Conservation (phyloP, 2,888 invertebrate genomes). For the Sturmia bella region DNA sequence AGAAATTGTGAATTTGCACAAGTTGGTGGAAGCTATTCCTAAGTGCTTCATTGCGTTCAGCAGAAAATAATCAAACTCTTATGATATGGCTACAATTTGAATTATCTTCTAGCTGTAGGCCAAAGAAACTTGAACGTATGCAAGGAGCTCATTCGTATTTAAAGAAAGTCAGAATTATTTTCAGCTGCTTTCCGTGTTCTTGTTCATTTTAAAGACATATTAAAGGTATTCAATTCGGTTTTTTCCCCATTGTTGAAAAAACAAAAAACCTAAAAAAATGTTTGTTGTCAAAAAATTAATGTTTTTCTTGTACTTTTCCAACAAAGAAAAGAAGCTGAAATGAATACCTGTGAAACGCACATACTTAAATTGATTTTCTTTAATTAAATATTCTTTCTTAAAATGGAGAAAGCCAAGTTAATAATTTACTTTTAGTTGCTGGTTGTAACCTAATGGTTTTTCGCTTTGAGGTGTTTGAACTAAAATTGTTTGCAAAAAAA, state of each 20-base stretch:
- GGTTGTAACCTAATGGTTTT: conserved; percentile 11
- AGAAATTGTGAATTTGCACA: conserved; percentile 30
- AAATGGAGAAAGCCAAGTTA: background rate
- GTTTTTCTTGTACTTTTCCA: too few relatives aligned
- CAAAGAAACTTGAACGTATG: conserved; percentile 3
- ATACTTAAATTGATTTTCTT: conserved; percentile 42
- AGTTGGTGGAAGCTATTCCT: conserved; percentile 1
- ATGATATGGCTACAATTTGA: conserved; percentile 22
- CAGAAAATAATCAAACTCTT: conserved; percentile 10
- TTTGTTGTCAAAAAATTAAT: too few relatives aligned
- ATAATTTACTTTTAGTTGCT: background rate
- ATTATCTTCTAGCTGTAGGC: conserved; percentile 47
- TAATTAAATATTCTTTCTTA: background rate
- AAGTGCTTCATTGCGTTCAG: conserved; percentile 10
- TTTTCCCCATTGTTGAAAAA: too few relatives aligned
- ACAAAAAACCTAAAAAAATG: too few relatives aligned
- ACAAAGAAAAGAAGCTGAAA: too few relatives aligned
- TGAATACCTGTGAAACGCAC: conserved; percentile 41
- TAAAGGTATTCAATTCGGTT: too few relatives aligned
- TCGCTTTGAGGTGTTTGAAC: conserved; percentile 3
- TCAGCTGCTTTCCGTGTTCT: background rate
- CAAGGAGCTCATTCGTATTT: too few relatives aligned
- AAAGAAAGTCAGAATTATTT: background rate
- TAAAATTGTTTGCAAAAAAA: background rate
- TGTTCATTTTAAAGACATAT: too few relatives aligned